A percentile compares a stretch with the other conserved stretches of the same genome.
Evolutionary conservation across 1,140 invertebrate species (phyloP).

Genomic region (Drosophila pruinosa): DNA sequence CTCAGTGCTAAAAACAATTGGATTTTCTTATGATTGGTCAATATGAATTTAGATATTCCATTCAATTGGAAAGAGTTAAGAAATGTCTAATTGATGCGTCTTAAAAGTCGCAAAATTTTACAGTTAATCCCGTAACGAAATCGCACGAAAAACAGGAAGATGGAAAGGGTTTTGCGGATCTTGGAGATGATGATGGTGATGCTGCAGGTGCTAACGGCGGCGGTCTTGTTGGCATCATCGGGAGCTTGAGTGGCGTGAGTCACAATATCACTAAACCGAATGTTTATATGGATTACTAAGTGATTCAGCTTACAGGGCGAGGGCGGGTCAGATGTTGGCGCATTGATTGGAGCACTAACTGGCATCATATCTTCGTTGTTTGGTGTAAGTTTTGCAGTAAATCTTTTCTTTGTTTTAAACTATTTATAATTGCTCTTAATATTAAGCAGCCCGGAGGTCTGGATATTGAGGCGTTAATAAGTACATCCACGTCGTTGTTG

Average conservation of each 20-base stretch:
- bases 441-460: conserved; percentile 77
- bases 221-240: conserved; percentile 83
- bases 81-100: conserved; percentile 20
- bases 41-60: too few relatives aligned
- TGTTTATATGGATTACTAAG: not conserved
- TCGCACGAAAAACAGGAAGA: conserved; percentile 35
- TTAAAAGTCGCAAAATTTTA: conserved; percentile 59
- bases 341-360: conserved; percentile 82
- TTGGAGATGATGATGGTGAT: conserved; percentile 21
- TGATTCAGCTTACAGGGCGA: conserved; percentile 57
- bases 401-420: too few relatives aligned
- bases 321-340: conserved; percentile 81
- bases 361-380: conserved; percentile 83
- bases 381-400: conserved; percentile 79
- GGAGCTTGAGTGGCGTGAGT: conserved; percentile 83
- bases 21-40: too few relatives aligned
- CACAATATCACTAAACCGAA: not conserved
- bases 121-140: conserved; percentile 25
- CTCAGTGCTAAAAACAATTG: too few relatives aligned
- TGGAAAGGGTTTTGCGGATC: conserved; percentile 30
- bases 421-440: not conserved
- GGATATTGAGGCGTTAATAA: conserved; percentile 79
- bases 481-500: conserved; percentile 74
- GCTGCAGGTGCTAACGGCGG: conserved; percentile 52
- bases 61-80: conserved; percentile 2